Conservation (phyloP, 2,113 vertebrate genomes). For the Myrmecophaga tridactyla region DNA sequence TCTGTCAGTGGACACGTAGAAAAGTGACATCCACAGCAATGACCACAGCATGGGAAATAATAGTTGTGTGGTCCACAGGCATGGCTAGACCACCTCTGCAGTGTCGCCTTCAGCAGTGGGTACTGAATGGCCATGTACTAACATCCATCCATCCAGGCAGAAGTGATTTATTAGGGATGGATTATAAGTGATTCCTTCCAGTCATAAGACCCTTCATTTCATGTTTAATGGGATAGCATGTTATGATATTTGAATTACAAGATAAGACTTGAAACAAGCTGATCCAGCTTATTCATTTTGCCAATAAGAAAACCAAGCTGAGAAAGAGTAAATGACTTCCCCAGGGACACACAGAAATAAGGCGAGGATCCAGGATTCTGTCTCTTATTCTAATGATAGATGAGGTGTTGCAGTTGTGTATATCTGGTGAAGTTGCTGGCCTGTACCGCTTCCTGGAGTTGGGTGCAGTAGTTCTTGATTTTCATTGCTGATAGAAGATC, state of each 20-base stretch:
- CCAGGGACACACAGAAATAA: not conserved
- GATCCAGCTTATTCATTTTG: not conserved
- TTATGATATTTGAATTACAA: conserved; percentile 16
- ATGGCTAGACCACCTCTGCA: not conserved
- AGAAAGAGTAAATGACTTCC: conserved; percentile 10
- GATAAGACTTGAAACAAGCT: not conserved
- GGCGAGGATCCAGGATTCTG: not conserved
- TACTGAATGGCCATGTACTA: not conserved
- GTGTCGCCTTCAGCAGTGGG: not conserved
- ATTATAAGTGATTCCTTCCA: not conserved
- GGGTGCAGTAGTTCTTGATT: not conserved
- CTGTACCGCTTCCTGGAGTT: not conserved
- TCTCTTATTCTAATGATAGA: not conserved
- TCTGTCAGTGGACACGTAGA: not conserved
- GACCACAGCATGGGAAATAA: not conserved
- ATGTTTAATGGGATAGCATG: not conserved
- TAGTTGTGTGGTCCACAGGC: not conserved
- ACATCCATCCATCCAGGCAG: not conserved
- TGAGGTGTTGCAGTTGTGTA: not conserved
- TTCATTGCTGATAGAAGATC: not conserved
- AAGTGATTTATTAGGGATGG: not conserved
- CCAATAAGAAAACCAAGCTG: not conserved
- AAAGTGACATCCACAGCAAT: not conserved
- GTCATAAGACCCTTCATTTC: not conserved
- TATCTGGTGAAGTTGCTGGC: not conserved